phyloP scores from a whole-genome alignment of 2,797 vertebrate genomes.

The Helostoma temminkii region DNA sequence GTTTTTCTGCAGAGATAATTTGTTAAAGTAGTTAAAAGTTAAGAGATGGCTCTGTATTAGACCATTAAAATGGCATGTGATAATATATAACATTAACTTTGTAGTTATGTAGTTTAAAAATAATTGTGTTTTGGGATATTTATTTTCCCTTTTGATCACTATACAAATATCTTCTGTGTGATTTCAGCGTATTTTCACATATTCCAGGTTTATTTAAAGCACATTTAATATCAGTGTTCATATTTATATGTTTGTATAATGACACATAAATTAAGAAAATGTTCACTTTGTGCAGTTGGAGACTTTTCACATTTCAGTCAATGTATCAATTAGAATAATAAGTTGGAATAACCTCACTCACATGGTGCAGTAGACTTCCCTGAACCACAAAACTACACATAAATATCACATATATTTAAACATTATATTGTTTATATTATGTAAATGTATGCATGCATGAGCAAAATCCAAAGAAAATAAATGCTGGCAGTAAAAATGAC shows the following conservation, averaged over 20 bases:
- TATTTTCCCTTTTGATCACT: not conserved
- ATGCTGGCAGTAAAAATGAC: slow-evolving; percentile 3
- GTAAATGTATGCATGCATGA: not conserved
- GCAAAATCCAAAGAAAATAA: not conserved
- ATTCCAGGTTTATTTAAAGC: not conserved
- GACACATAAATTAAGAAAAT: not conserved
- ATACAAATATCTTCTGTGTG: not conserved
- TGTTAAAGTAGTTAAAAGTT: slow-evolving; percentile 3
- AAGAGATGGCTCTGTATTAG: not conserved
- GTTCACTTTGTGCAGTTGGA: not conserved
- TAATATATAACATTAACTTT: not conserved
- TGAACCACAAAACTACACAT: not conserved
- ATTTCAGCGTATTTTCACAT: not conserved
- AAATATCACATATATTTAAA: not conserved
- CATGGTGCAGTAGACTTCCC: not conserved
- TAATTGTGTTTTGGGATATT: not conserved
- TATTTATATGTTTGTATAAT: not conserved
- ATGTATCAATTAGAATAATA: not conserved
- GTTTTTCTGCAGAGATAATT: not conserved
- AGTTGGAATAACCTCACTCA: slow-evolving; percentile 1
- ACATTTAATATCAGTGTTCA: not conserved
- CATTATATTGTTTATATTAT: not conserved
- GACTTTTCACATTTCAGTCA: no score
- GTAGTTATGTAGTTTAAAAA: no score
- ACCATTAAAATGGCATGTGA: not conserved